Percentiles rank a stretch among this genome's conserved stretches.
phyloP scores from a whole-genome alignment of 1,140 invertebrate species.

The Copidosoma floridanum region DNA sequence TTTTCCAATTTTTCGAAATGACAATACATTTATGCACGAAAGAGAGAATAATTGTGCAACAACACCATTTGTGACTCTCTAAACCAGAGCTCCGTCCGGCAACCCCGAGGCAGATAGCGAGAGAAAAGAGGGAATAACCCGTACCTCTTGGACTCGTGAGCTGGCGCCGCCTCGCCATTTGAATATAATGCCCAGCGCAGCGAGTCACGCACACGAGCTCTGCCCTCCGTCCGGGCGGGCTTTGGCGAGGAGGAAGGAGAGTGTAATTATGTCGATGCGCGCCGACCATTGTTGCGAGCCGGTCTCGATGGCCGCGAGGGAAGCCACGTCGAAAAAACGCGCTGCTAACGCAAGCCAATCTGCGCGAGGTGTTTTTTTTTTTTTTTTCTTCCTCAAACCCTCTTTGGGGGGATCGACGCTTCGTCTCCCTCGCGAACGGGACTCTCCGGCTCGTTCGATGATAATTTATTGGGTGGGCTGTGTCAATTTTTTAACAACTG shows the following conservation, averaged over 20 bases:
- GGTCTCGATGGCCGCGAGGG: constrained; percentile 13
- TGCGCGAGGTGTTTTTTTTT: no score
- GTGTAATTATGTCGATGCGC: constrained; percentile 28
- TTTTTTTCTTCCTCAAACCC: no score
- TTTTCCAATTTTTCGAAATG: no score
- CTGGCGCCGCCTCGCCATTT: constrained; percentile 27
- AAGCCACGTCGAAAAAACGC: constrained; percentile 8
- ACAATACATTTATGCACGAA: no score
- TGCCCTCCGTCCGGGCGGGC: background rate
- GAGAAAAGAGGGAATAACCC: no score
- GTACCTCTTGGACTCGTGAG: background rate
- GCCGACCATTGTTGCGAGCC: constrained; percentile 22
- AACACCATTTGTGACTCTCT: no score
- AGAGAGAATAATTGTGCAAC: no score
- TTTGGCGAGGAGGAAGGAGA: constrained; percentile 4
- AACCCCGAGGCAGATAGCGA: no score
- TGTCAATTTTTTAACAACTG: constrained; percentile 8
- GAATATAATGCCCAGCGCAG: constrained; percentile 18
- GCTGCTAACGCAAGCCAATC: no score
- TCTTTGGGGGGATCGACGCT: no score
- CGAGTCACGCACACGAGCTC: constrained; percentile 8
- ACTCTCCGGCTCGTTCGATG: background rate
- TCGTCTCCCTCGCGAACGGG: background rate
- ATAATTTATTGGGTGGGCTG: no score
- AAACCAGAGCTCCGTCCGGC: no score